Percentiles rank a stretch among this genome's conserved stretches.
These are phyloP conservation scores for Rotaria macrura DNA, from an alignment of 2,888 invertebrate genomes.

Conservation along the genomic window DNA sequence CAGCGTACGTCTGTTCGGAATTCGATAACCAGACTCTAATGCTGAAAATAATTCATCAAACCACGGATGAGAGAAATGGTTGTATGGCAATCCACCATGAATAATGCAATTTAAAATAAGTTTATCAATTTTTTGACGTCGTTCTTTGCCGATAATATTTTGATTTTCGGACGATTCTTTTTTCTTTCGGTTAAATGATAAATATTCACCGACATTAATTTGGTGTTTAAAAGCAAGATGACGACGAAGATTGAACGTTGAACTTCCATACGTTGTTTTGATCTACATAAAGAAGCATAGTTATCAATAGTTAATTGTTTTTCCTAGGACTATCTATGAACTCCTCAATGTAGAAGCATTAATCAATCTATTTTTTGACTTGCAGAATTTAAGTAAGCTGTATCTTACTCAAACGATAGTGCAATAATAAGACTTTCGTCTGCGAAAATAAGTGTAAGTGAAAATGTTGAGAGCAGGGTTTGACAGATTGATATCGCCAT, in stretches of 20 bases:
- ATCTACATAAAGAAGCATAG: too few species aligned
- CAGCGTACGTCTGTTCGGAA: neutral
- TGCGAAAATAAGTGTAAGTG: too few species aligned
- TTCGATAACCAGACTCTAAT: neutral
- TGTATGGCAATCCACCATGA: neutral
- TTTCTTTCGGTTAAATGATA: neutral
- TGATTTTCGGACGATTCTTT: neutral
- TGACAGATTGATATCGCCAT: too few species aligned
- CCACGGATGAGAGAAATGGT: neutral
- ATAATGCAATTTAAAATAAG: neutral
- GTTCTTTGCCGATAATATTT: neutral
- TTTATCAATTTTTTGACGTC: neutral
- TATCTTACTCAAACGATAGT: too few species aligned
- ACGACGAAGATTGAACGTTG: neutral
- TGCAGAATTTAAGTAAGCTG: too few species aligned
- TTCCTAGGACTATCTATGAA: too few species aligned
- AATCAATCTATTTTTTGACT: too few species aligned
- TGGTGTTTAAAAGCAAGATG: neutral
- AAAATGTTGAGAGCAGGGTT: too few species aligned
- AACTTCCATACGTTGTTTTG: neutral
- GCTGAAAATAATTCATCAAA: neutral
- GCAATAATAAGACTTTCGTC: too few species aligned
- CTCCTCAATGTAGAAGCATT: too few species aligned
- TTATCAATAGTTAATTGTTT: too few species aligned
- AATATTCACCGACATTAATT: neutral